Base-by-base conservation (phyloP, 1,140 invertebrate species). In the Drosophila nebulosa region DNA sequence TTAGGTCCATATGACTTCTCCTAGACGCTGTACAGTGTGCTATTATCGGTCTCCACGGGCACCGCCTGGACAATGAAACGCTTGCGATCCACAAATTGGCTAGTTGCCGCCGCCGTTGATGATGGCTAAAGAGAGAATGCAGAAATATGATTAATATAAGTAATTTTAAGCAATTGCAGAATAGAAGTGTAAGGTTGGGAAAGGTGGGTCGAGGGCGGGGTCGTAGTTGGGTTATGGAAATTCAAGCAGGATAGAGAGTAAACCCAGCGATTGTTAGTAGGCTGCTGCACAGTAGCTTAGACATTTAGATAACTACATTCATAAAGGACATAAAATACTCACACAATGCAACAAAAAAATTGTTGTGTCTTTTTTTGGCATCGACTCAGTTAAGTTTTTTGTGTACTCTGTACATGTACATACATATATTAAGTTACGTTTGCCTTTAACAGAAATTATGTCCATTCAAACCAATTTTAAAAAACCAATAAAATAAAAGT, bases 21-120 rank as follows among this genome's bases (percentile, higher is more conserved):
- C 58, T 71, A 88, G 51, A 88, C 63, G 55, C 69, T 79, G 53
- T 91, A 91, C 12, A 89, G 65, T 53, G 90, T 91, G 56, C 71
- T 89, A 53, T 91, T 91, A 36, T 91, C 90, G 51, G 69, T 63
- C 18, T 91, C 86, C 30, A 91, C 78, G 53, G 79, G 56, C 10
- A 91, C 79, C 16, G 90, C 88, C 74, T 91, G 85, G 4, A 91
- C 74, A 55, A 91, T 90, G 36, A 90, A 91, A 58, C 90, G 90
- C 56, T 81, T 69, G 51, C 90, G 90, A 64, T 91, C 84, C 51
- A 69, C 52, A 3, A 80, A 46, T 51, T 69, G 30, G 42, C 58
- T 65, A 39, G 77, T 55, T 36, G 72, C 51, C 5, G 36, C 14
- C 36, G 36, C 39, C 39, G 39, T 46, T 9, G 18, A 9, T 39